phyloP scores from a whole-genome alignment of 92 coral and sea anemone species.

The Chrysogorgia sp. region DNA sequence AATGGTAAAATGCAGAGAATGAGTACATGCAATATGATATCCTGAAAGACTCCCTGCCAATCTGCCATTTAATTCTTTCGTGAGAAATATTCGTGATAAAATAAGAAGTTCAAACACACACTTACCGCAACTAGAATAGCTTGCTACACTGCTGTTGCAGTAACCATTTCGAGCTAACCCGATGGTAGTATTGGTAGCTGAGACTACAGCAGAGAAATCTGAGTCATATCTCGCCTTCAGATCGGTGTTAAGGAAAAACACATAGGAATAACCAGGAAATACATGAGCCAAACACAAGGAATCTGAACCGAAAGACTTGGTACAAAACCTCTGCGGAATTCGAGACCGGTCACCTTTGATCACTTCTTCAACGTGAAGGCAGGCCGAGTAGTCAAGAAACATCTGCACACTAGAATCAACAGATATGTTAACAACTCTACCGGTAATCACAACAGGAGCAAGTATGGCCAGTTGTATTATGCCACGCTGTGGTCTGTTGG shows the following conservation, averaged over 20 bases:
- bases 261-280: slow-evolving; percentile 53
- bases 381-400: slow-evolving; percentile 60
- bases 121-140: slow-evolving; percentile 55
- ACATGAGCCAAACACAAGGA: slow-evolving; percentile 71
- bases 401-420: background rate
- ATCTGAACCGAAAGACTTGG: slow-evolving; percentile 76
- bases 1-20: no score
- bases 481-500: slow-evolving; percentile 49
- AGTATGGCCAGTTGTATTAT: slow-evolving; percentile 72
- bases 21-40: no score
- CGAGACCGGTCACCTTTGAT: slow-evolving; percentile 58
- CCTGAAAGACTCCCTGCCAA: no score
- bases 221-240: slow-evolving; percentile 81
- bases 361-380: slow-evolving; percentile 62
- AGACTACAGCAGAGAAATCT: slow-evolving; percentile 44
- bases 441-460: slow-evolving; percentile 84
- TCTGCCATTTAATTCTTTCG: no score
- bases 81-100: no score
- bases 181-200: slow-evolving; percentile 40
- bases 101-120: background rate
- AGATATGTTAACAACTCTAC: slow-evolving; percentile 67
- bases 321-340: slow-evolving; percentile 68
- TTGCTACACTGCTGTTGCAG: slow-evolving; percentile 41
- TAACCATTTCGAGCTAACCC: slow-evolving; percentile 45
- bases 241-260: slow-evolving; percentile 74